Percentiles rank a stretch among this genome's conserved stretches.
phyloP scores from a whole-genome alignment of 2,797 vertebrate genomes.

The Pantherophis alleghaniensis region DNA sequence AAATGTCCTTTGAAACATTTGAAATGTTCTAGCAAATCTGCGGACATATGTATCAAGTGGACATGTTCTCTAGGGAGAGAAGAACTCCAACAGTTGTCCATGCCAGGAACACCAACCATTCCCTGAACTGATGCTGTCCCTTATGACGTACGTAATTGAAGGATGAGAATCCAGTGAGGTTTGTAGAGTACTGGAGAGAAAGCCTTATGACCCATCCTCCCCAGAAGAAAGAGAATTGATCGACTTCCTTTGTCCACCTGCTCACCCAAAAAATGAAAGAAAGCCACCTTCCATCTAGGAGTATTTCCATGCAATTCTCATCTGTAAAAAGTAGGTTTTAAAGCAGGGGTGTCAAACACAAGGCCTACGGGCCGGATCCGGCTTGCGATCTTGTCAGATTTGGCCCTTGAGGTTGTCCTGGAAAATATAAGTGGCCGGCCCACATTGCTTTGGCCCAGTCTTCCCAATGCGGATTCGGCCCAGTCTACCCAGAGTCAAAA shows the following conservation, averaged over 20 bases:
- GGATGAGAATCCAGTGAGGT: not conserved
- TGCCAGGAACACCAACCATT: not conserved
- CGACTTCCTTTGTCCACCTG: not conserved
- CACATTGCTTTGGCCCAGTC: too few relatives aligned
- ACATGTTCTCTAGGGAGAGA: not conserved
- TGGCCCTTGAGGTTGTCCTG: accelerated
- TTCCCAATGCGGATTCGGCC: too few relatives aligned
- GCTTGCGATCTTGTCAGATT: too few relatives aligned
- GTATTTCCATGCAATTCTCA: too few relatives aligned
- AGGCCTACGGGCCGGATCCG: too few relatives aligned
- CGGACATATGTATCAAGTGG: not conserved
- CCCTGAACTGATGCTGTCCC: not conserved
- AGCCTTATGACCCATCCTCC: not conserved
- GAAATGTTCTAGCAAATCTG: not conserved
- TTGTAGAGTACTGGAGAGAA: not conserved
- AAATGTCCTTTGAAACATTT: not conserved
- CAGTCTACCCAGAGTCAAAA: too few relatives aligned
- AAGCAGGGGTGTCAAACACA: too few relatives aligned
- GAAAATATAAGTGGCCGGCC: too few relatives aligned
- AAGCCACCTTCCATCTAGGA: too few relatives aligned
- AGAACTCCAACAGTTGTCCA: not conserved
- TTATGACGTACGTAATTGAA: not conserved
- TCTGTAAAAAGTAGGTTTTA: too few relatives aligned
- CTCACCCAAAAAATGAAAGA: too few relatives aligned
- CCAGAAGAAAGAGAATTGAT: not conserved